Conservation (phyloP, 2,888 invertebrate species). For the Lumbricus terrestris region DNA sequence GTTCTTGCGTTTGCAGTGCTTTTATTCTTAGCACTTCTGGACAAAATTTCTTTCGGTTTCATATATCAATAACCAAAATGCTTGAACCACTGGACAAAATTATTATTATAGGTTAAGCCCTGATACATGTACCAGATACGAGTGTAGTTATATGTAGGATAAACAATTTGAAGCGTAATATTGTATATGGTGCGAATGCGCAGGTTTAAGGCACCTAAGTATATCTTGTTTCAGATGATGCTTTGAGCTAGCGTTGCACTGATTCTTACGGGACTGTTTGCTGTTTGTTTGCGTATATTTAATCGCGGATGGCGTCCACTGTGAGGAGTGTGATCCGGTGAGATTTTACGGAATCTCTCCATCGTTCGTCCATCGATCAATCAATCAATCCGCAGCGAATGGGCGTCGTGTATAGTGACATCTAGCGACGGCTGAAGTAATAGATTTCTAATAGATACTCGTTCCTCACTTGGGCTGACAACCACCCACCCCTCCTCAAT, state of each 20-base stretch:
- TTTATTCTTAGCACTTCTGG: neutral
- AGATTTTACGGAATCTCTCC: conserved; percentile 3
- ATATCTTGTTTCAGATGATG: neutral
- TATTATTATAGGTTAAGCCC: neutral
- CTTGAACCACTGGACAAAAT: neutral
- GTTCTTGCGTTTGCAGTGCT: neutral
- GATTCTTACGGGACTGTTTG: neutral
- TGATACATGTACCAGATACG: no score
- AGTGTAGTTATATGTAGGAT: no score
- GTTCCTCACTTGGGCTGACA: neutral
- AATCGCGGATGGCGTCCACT: neutral
- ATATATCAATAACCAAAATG: neutral
- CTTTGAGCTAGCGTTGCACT: neutral
- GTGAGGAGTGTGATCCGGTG: neutral
- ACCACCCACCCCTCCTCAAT: neutral
- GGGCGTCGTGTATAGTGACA: neutral
- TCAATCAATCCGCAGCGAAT: neutral
- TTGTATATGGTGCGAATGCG: no score
- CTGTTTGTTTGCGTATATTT: neutral
- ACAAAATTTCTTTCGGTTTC: neutral
- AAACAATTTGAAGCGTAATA: no score
- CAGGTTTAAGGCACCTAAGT: no score
- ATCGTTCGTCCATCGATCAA: conserved; percentile 3
- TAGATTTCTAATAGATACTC: neutral
- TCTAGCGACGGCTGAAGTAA: neutral